These are phyloP conservation scores for Elysia crispata DNA, from an alignment of 2,888 invertebrate genomes.

Conservation along the genomic window DNA sequence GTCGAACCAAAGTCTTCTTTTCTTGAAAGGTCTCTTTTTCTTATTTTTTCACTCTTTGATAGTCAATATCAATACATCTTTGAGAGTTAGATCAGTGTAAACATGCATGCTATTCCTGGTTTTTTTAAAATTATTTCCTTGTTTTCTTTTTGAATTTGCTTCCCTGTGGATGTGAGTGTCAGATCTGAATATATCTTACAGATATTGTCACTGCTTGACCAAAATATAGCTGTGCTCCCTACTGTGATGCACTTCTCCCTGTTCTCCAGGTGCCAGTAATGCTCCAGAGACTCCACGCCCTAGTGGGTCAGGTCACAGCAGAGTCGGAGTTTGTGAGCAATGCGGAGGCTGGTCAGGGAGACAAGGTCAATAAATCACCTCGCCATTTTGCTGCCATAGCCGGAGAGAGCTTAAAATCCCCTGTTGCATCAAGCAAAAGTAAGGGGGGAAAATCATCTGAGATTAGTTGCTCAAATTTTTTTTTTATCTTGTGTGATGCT, in stretches of 20 bases:
- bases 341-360: conserved; percentile 45
- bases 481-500: not conserved
- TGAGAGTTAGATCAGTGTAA: too few relatives aligned
- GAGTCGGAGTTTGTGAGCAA: conserved; percentile 45
- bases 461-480: not conserved
- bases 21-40: too few relatives aligned
- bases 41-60: too few relatives aligned
- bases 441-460: not conserved
- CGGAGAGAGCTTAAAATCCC: conserved; percentile 11
- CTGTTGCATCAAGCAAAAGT: conserved; percentile 28
- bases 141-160: too few relatives aligned
- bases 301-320: conserved; percentile 75
- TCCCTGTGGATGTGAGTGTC: too few relatives aligned
- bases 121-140: not conserved
- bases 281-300: conserved; percentile 87
- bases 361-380: conserved; percentile 31
- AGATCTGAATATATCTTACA: too few relatives aligned
- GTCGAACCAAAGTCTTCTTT: too few relatives aligned
- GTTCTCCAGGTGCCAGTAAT: conserved; percentile 85
- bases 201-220: too few relatives aligned
- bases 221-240: too few relatives aligned
- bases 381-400: conserved; percentile 40
- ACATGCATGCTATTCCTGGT: too few relatives aligned
- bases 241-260: not conserved
- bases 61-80: too few relatives aligned